phyloP scores from a whole-genome alignment of 2,113 vertebrate genomes.

The Scartelaos histophorus region DNA sequence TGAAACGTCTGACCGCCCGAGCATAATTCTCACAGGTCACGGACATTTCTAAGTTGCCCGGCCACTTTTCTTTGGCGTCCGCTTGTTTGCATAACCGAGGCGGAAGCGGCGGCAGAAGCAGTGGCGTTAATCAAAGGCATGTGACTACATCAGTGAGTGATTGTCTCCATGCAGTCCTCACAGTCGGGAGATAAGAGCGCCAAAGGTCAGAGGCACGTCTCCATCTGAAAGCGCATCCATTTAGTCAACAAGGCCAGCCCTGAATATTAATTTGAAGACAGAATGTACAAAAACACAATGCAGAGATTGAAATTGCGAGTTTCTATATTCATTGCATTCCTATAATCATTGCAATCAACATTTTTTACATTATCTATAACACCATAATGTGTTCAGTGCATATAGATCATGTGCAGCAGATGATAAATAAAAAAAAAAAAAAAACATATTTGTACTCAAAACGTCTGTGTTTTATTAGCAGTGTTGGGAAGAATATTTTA shows the following conservation, averaged over 20 bases:
- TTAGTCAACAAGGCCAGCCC: slow-evolving; percentile 21
- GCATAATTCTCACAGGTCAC: slow-evolving; percentile 23
- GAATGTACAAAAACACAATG: neutral
- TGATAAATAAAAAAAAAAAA: too few species aligned
- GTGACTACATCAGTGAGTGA: slow-evolving; percentile 56
- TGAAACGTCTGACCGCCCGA: neutral
- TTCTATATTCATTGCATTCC: too few species aligned
- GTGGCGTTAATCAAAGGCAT: slow-evolving; percentile 43
- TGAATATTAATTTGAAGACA: slow-evolving; percentile 21
- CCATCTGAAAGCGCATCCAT: slow-evolving; percentile 37
- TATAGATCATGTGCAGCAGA: too few species aligned
- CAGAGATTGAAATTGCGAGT: too few species aligned
- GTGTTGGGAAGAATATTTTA: too few species aligned
- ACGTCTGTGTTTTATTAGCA: too few species aligned
- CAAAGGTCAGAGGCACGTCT: slow-evolving; percentile 42
- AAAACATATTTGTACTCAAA: too few species aligned
- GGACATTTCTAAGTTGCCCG: slow-evolving; percentile 11
- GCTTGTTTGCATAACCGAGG: slow-evolving; percentile 46
- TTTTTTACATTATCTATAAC: too few species aligned
- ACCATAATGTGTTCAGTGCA: too few species aligned
- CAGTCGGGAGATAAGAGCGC: slow-evolving; percentile 33
- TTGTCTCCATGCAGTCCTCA: slow-evolving; percentile 38
- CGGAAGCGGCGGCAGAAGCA: slow-evolving; percentile 43
- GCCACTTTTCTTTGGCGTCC: slow-evolving; percentile 18
- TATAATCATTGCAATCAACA: too few species aligned